Evolutionary conservation across 2,113 vertebrate genomes (phyloP), one percentile per base, ranked within the genome.

Genomic region (Melierax canorus): DNA sequence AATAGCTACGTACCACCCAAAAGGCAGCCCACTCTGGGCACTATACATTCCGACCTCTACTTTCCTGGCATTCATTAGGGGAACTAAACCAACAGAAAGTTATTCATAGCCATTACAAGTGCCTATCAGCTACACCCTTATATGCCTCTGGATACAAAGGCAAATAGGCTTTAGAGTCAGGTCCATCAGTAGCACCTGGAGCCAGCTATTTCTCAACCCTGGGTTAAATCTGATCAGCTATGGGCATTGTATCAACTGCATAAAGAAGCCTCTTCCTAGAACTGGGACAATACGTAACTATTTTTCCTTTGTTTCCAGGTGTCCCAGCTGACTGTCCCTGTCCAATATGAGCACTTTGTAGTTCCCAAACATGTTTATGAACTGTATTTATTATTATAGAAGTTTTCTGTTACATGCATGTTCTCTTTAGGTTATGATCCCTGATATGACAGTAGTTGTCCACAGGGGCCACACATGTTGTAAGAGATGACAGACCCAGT

Each of bases 91-190:
- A 91, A 72, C 30, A 96, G 55, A 58, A 92, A 94, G 30, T 75
- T 96, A 85, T 91, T 93, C 84, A 29, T 7, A 69, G n/a, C 9
- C 15, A 43, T 66, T 50, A 79, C 0, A 4, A 69, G 21, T 60
- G 62, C 84, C 39, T 93, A 85, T 87, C 87, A 82, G 92, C 77
- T 90, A 87, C 80, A 93, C 36, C 36, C 60, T 92, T 71, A 30
- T 11, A 9, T 12, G 39, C 77, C 93, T 87, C 82, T 22, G 39
- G 74, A 82, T 56, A 85, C 43, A 79, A 90, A 96, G 41, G 74
- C 53, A 94, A 95, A 95, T 2, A 26, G 64, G 34, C 23, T 85
- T 46, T 63, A 51, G 36, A 69, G 60, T 56, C 56, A 85, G 34
- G 27, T 39, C 78, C 48, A 71, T 55, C 56, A n/a, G 71, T 5